Base-by-base conservation (phyloP, 2,888 invertebrate species). In the Microdon myrmicae region DNA sequence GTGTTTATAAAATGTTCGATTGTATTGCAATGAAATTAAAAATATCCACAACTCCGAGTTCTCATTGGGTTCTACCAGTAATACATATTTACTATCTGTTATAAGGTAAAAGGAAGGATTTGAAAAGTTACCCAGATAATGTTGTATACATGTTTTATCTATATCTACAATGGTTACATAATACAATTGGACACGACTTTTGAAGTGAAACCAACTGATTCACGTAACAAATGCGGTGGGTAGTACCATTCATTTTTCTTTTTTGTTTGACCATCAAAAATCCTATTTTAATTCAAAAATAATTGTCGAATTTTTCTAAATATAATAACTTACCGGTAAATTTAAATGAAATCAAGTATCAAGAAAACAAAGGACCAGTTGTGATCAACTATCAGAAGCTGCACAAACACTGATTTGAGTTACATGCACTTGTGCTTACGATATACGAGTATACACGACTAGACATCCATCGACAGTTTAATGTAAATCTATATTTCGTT, bases 361-460 rank as follows among this genome's bases (percentile, higher is more conserved):
- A 38, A 12, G 14, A 31, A 14, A 53, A 37, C 31, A 13, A 35
- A n/a, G n/a, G n/a, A 56, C 25, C 19, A 35, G 25, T 37, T 35
- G 47, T 38, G 64, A 64, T 53, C 38, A 64, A 64, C 58, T 51
- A 64, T 64, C 58, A 43, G 43, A 58, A 53, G 37, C 43, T 34
- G 10, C 28, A 35, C 51, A 35, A 44, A 25, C 34, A 41, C 41
- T n/a, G 17, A n/a, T n/a, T n/a, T n/a, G n/a, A n/a, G n/a, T n/a
- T n/a, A n/a, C n/a, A n/a, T n/a, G n/a, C n/a, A n/a, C n/a, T 8
- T 25, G 7, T 5, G 3, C 20, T n/a, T 29, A 28, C 16, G 8
- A 29, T 0, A 35, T 28, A 23, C 58, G 38, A 14, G 16, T 26
- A 28, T 20, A 28, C 26, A 37, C 13, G 14, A 29, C 7, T 20